Evolutionary conservation across 2,888 invertebrate genomes (phyloP).

Genomic region (Anthophora plumipes): DNA sequence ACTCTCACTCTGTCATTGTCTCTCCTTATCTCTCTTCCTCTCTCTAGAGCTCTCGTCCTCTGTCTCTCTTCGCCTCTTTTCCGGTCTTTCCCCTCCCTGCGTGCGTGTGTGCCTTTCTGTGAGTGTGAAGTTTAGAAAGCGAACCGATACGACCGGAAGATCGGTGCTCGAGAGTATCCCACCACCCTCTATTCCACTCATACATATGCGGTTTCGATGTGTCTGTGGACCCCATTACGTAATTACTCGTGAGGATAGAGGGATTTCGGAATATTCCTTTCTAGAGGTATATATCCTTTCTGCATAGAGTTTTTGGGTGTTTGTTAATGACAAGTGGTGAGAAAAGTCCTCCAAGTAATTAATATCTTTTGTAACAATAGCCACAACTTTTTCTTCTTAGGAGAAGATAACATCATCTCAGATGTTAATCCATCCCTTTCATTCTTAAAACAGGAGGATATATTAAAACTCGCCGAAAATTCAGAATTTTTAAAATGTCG

Average conservation of each 20-base stretch:
- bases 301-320: neutral
- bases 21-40: too few species aligned
- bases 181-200: neutral
- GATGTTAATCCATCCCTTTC: too few species aligned
- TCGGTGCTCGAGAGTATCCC: neutral
- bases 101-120: neutral
- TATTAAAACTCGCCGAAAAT: too few species aligned
- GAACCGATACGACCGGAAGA: slow-evolving; percentile 27
- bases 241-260: slow-evolving; percentile 31
- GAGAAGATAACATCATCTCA: too few species aligned
- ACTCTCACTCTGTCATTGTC: too few species aligned
- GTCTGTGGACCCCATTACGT: slow-evolving; percentile 38
- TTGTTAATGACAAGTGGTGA: too few species aligned
- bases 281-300: neutral
- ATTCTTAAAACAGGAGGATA: too few species aligned
- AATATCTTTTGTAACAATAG: too few species aligned
- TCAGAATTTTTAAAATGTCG: neutral
- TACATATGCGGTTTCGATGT: neutral
- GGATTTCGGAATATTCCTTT: neutral
- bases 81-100: neutral
- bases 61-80: neutral
- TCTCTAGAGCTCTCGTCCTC: neutral
- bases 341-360: too few species aligned
- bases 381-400: too few species aligned
- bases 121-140: neutral